phyloP scores from a whole-genome alignment of 2,888 invertebrate genomes.

The Falcaria lacertinaria region DNA sequence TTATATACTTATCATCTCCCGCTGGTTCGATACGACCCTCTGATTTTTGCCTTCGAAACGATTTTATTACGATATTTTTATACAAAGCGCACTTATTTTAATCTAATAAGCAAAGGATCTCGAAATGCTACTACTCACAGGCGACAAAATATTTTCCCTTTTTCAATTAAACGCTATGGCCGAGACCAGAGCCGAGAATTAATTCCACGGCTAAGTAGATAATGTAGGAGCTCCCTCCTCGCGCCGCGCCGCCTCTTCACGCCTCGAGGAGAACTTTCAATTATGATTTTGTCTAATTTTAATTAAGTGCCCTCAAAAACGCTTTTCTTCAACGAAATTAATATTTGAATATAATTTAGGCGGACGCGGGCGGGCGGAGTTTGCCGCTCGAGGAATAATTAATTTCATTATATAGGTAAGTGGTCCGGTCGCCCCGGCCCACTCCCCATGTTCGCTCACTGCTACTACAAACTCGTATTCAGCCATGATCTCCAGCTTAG shows the following conservation, averaged over 20 bases:
- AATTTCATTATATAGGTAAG: constrained; percentile 74
- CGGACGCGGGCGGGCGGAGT: constrained; percentile 74
- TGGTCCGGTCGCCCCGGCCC: constrained; percentile 50
- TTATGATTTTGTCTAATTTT: constrained; percentile 80
- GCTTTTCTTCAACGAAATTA: constrained; percentile 78
- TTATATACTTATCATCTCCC: constrained; percentile 27
- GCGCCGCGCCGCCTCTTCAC: constrained; percentile 68
- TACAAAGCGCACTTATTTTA: constrained; percentile 10
- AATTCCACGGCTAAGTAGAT: constrained; percentile 75
- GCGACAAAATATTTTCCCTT: constrained; percentile 56
- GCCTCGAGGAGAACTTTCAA: constrained; percentile 79
- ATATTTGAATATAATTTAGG: constrained; percentile 80
- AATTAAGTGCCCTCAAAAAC: constrained; percentile 79
- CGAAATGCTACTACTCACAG: constrained; percentile 19
- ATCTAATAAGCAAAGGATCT: constrained; percentile 22
- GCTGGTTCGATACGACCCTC: constrained; percentile 23
- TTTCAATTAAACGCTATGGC: constrained; percentile 62
- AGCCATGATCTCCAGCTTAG: constrained; percentile 18
- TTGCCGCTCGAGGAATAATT: constrained; percentile 77
- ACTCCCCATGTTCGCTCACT: constrained; percentile 14
- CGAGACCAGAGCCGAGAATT: constrained; percentile 60
- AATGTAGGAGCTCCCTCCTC: constrained; percentile 66
- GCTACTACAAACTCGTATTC: constrained; percentile 31
- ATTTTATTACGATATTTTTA: neutral
- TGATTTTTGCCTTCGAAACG: constrained; percentile 10